Base-by-base conservation (phyloP, 2,113 vertebrate species). In the Pteruthius melanotis region DNA sequence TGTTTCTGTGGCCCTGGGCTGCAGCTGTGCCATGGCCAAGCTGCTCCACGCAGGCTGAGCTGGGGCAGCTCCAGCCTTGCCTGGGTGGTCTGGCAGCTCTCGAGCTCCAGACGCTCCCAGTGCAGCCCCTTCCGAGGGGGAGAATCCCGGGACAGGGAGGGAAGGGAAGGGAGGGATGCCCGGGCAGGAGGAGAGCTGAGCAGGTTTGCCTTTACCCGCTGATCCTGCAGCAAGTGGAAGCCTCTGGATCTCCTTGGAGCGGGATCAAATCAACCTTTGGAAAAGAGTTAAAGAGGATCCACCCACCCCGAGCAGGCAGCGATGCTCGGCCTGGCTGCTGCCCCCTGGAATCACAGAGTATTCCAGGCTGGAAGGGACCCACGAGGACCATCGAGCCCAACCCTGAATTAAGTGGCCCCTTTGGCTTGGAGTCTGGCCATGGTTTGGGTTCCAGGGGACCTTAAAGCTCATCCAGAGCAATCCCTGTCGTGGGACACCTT, bases 51-150 rank as follows among this genome's bases (percentile, higher is more conserved):
- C 60, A 11, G 49, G 49, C 77, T 24, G 61, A 21, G 61, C 77
- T 81, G 78, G 63, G 63, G 63, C 77, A 84, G 81, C 69, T 83
- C 82, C 82, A 84, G 40, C 81, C 22, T 37, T 63, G 49, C 69
- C 69, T 74, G 69, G 28, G 69, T 74, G 82, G 59, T 74, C 69
- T 84, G 82, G 69, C 59, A 64, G 82, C 27, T n/a, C 75, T 13
- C 10, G 23, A 52, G 52, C 14, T 69, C 23, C 47, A 28, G 24
- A 7, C 14, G 9, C 31, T 68, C 65, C 44, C 15, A 1, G 59
- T 52, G 75, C 61, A 65, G 56, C 56, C 59, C 40, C 57, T 47
- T 39, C 28, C 1, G 2, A 27, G 49, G 69, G 42, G 82, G 68
- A 53, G 40, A 72, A 54, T 7, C 57, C 39, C 1, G 6, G 81